Percentiles rank a stretch among this genome's conserved stretches.
phyloP scores from a whole-genome alignment of 2,797 vertebrate species.

The Cossypha polioptera region DNA sequence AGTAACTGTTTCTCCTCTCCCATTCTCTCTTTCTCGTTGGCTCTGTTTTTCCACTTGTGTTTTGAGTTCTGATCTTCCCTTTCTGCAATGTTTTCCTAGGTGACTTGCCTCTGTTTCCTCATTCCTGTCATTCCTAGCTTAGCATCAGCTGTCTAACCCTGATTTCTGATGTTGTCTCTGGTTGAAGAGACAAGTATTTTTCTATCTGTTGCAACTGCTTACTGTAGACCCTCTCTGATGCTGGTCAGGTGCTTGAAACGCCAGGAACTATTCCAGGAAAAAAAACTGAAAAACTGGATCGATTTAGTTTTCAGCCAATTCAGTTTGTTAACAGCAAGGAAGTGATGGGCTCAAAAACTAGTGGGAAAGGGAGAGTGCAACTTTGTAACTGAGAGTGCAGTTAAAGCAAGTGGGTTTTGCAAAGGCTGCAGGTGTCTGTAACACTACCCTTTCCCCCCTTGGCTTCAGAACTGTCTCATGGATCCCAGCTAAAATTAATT shows the following conservation, averaged over 20 bases:
- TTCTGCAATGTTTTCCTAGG: neutral
- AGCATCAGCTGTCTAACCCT: neutral
- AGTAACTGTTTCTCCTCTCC: neutral
- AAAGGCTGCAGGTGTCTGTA: neutral
- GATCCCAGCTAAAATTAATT: neutral
- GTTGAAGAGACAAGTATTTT: neutral
- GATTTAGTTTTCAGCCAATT: accelerated
- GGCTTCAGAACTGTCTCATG: neutral
- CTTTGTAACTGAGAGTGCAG: neutral
- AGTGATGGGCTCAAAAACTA: neutral
- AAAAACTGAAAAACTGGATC: neutral
- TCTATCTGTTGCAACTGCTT: neutral
- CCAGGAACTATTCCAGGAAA: neutral
- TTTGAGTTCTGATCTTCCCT: neutral
- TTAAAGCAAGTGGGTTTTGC: neutral
- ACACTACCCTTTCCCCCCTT: accelerated
- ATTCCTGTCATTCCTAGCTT: neutral
- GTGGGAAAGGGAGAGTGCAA: neutral
- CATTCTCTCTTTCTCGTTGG: neutral
- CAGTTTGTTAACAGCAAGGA: neutral
- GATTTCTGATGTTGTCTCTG: neutral
- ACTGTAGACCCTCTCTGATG: neutral
- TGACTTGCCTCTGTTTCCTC: neutral
- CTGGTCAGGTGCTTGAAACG: neutral
- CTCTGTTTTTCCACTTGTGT: neutral